Conservation (phyloP, 2,888 invertebrate genomes). For the Sycophila texana region DNA sequence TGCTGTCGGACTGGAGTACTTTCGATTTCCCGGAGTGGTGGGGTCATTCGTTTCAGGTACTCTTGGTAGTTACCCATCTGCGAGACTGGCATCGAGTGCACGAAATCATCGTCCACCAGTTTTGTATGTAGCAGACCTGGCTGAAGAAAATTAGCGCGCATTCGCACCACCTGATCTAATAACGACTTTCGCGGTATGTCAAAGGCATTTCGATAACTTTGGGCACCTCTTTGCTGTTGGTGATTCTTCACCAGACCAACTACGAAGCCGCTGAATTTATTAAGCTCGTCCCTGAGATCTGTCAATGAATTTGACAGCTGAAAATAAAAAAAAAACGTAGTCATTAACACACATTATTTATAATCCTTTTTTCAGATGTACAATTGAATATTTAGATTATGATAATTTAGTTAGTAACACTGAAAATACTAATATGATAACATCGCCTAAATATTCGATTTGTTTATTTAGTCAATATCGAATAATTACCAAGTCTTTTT, state of each 20-base stretch:
- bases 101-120: constrained; percentile 91
- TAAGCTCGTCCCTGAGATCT: constrained; percentile 88
- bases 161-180: constrained; percentile 93
- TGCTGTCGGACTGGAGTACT: constrained; percentile 96
- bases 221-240: constrained; percentile 78
- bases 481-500: constrained; percentile 84
- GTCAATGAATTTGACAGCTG: constrained; percentile 84
- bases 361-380: too few species aligned
- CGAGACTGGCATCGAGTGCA: constrained; percentile 96
- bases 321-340: constrained; percentile 3
- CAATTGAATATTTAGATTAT: too few species aligned
- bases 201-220: constrained; percentile 93
- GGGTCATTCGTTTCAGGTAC: constrained; percentile 95
- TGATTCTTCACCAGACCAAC: constrained; percentile 82
- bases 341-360: background rate
- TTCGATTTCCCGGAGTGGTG: constrained; percentile 95
- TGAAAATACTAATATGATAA: too few species aligned
- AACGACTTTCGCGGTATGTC: constrained; percentile 93
- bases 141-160: constrained; percentile 95
- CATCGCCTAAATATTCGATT: too few species aligned
- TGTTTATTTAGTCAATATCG: too few species aligned
- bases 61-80: constrained; percentile 99
- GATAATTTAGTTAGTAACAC: too few species aligned
- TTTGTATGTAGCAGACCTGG: constrained; percentile 85
- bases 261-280: constrained; percentile 90